Conservation (phyloP, 2,113 vertebrate species). For the Tachycineta bicolor region DNA sequence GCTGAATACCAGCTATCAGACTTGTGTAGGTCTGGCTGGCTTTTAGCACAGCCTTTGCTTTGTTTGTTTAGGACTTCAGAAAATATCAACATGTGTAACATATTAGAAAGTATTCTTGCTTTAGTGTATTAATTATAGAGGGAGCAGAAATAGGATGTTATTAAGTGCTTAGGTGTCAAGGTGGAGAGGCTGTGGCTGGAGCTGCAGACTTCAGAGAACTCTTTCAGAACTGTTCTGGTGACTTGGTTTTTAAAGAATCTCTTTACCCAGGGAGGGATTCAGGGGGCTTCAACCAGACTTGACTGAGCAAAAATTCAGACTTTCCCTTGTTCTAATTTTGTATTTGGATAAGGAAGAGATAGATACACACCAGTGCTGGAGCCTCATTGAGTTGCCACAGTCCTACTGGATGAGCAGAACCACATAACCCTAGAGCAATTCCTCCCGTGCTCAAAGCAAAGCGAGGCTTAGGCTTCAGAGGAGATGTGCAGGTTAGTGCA, state of each 20-base stretch:
- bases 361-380: neutral
- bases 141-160: neutral
- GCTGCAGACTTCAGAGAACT: neutral
- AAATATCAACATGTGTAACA: neutral
- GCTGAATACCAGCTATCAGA: neutral
- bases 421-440: neutral
- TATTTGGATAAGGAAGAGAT: neutral
- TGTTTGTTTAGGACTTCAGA: neutral
- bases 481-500: neutral
- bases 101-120: neutral
- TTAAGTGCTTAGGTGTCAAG: neutral
- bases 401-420: neutral
- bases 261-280: neutral
- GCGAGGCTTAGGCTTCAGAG: neutral
- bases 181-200: neutral
- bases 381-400: neutral
- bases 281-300: neutral
- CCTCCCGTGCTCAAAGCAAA: neutral
- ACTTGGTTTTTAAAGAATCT: neutral
- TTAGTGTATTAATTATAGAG: neutral
- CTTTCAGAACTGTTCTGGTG: neutral
- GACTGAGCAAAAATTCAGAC: neutral
- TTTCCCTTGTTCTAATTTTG: neutral
- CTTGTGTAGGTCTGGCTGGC: neutral
- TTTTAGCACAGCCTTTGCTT: neutral